Evolutionary conservation across 2,888 invertebrate species (phyloP).

Genomic region (Amphipoea oculea): DNA sequence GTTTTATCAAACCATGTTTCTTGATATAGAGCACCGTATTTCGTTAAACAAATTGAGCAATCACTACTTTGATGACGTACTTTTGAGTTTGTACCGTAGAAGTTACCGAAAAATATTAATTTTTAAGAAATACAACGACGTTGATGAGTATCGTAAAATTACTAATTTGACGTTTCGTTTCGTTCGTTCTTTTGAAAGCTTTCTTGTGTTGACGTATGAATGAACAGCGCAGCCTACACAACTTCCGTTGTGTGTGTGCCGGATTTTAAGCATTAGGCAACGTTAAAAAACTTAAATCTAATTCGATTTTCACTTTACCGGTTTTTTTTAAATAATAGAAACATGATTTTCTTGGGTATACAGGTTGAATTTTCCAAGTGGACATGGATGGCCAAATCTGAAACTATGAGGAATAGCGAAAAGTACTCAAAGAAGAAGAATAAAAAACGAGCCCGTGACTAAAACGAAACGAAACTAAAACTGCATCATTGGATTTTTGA

Average conservation of each 20-base stretch:
- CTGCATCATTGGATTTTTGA: no score
- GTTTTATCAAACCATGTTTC: conserved; percentile 27
- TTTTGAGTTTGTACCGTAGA: conserved; percentile 17
- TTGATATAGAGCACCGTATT: conserved; percentile 40
- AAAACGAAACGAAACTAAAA: no score
- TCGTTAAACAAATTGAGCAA: conserved; percentile 55
- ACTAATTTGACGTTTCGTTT: conserved; percentile 35
- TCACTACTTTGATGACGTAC: conserved; percentile 16
- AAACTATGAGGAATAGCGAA: no score
- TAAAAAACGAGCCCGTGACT: no score
- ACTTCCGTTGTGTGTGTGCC: not conserved
- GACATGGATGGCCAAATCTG: no score
- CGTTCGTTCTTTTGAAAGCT: conserved; percentile 19
- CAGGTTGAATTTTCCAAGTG: no score
- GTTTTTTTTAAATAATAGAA: no score
- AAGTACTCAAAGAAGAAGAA: no score
- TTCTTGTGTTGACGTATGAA: conserved; percentile 5
- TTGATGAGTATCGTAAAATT: conserved; percentile 32
- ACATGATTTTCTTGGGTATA: no score
- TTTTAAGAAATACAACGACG: conserved; percentile 35
- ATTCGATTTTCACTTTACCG: no score
- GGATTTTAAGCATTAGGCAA: no score
- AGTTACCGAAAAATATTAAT: not conserved
- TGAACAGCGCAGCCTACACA: not conserved
- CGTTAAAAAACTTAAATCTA: no score